Evolutionary conservation across 2,113 vertebrate genomes (phyloP).

Genomic region (Coptodon rendalli): DNA sequence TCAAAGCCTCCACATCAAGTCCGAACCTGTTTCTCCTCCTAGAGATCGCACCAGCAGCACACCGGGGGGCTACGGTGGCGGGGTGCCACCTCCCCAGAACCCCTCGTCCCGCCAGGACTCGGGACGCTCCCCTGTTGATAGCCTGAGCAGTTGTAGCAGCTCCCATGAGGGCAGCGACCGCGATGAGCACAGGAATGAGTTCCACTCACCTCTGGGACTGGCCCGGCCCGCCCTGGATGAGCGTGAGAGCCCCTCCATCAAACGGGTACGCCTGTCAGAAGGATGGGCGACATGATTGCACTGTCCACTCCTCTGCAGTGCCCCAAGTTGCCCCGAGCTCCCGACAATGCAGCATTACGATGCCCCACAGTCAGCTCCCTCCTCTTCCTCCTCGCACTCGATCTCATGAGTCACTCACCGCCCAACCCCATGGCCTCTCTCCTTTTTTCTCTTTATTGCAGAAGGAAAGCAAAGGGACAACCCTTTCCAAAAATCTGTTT

Average conservation of each 20-base stretch:
- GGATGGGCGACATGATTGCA: conserved; percentile 98
- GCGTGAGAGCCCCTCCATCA: conserved; percentile 97
- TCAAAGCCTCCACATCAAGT: conserved; percentile 99
- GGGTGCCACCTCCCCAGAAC: conserved; percentile 79
- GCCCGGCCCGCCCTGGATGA: conserved; percentile 90
- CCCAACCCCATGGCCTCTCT: conserved; percentile 31
- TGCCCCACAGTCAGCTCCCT: conserved; percentile 31
- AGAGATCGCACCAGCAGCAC: conserved; percentile 97
- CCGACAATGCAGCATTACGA: conserved; percentile 26
- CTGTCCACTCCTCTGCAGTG: conserved; percentile 15
- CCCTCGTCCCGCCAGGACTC: conserved; percentile 88
- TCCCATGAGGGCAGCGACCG: conserved; percentile 97
- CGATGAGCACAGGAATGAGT: conserved; percentile 95
- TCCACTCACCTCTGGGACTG: conserved; percentile 98
- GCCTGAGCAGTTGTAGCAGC: conserved; percentile 98
- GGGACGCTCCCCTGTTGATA: conserved; percentile 95
- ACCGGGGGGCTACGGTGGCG: conserved; percentile 85
- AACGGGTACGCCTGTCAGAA: conserved; percentile 96
- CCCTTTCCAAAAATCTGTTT: conserved; percentile 56
- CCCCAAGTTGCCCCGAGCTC: conserved; percentile 37
- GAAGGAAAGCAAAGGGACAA: conserved; percentile 57
- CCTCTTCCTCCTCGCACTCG: conserved; percentile 40
- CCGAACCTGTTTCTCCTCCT: conserved; percentile 99
- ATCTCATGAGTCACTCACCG: conserved; percentile 33
- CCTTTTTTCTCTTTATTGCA: conserved; percentile 47